phyloP scores from a whole-genome alignment of 2,797 vertebrate genomes.

The Ptychadena robeensis region DNA sequence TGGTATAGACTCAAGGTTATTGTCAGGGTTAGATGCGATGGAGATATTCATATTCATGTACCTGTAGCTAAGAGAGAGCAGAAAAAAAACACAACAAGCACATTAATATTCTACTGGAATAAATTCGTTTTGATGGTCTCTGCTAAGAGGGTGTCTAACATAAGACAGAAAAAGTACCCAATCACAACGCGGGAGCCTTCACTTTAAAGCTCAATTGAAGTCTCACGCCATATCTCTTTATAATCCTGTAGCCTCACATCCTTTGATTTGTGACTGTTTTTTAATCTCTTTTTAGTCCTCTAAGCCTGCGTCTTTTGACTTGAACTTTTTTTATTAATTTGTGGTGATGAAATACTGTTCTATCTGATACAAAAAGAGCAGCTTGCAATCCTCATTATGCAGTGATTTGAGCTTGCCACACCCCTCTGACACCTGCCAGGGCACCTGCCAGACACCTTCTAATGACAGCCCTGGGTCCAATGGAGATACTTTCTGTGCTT shows the following conservation, averaged over 20 bases:
- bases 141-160: neutral
- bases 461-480: too few species aligned
- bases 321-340: neutral
- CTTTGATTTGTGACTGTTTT: neutral
- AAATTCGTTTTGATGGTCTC: neutral
- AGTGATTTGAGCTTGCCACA: too few species aligned
- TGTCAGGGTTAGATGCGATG: neutral
- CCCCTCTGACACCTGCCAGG: too few species aligned
- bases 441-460: too few species aligned
- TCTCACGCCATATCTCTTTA: neutral
- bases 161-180: neutral
- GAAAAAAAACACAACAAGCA: neutral
- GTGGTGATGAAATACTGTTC: neutral
- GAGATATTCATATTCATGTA: conserved; percentile 1
- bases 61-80: neutral
- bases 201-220: neutral
- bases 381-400: too few species aligned
- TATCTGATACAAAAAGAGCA: too few species aligned
- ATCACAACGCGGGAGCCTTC: neutral
- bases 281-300: neutral
- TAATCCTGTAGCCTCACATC: neutral
- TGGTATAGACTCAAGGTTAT: neutral
- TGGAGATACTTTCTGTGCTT: too few species aligned
- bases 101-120: neutral
- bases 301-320: neutral